Base-by-base conservation (phyloP, 2,797 vertebrate species). In the Danio aesculapii region DNA sequence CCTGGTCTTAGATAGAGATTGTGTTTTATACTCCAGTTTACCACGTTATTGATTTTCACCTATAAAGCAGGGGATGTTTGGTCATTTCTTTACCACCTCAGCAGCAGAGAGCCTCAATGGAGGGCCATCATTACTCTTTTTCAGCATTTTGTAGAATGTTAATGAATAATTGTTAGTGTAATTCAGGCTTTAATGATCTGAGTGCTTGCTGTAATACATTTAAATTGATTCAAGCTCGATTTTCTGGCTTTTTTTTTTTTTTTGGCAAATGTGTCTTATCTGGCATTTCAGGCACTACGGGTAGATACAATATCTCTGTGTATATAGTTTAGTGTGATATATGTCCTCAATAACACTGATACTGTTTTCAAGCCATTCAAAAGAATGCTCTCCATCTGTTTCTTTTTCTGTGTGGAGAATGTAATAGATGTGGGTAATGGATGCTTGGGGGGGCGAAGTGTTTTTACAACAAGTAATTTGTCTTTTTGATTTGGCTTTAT, bases 321-420 rank as follows among this genome's bases (percentile, higher is more conserved):
- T 87, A 68, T 30, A 30, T 30, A 1, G 78, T 82, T 82, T 74
- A 57, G 50, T 64, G 67, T 84, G 82, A 88, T 82, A 75, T 79
- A 88, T 86, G 47, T 72, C 52, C 79, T 84, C 82, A 86, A 87
- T 87, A 86, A 84, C 75, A 66, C 39, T n/a, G 13, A 46, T 80
- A 55, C 41, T 47, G 13, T 74, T 81, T 83, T 78, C 39, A 57
- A 84, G 63, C 75, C 39, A n/a, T 75, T 64, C 39, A 76, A 85
- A 86, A 75, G 0, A 83, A 84, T 81, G 75, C n/a, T 76, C 75
- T 61, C 83, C 80, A 78, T 81, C 77, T 49, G 49, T 63, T 69
- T 85, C 57, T 44, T 77, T 69, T 70, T 66, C 52, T 75, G 70
- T 47, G n/a, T 8, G 17, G 17, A 9, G 30, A 77, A 81, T 2